Base-by-base conservation (phyloP, 2,888 invertebrate species). In the Oligia latruncula region DNA sequence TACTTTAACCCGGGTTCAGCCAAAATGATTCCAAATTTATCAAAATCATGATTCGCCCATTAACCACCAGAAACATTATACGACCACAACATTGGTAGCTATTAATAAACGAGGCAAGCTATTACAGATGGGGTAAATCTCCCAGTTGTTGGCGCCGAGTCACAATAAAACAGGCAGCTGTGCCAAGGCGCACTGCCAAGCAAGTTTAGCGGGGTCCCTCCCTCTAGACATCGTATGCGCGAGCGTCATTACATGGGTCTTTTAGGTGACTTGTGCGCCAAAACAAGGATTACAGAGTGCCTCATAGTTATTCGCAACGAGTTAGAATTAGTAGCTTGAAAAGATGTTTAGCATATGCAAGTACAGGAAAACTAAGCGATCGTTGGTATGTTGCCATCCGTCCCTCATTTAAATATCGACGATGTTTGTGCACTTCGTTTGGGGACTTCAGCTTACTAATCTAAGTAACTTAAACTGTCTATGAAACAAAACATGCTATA, bases 141-240 rank as follows among this genome's bases (percentile, higher is more conserved):
- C 92, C 85, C 90, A 88, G 91, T 92, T 92, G 93, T 93, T 95
- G 95, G 95, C 95, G 93, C 93, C 91, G 88, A 90, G 87, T 92
- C 92, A 92, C 94, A 92, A 93, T 94, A 93, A 93, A 94, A 92
- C 92, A 93, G 92, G 92, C 92, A 90, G 92, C 90, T 81, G 90
- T 93, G 95, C 95, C 95, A 95, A 95, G 94, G 93, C 93, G 91
- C 88, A 79, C 88, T 95, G 95, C 95, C 95, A 95, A 95, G 92
- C 93, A 92, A 94, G 92, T 95, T 94, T 92, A 91, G 84, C 88
- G 81, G 80, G 75, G 81, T 82, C 85, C 87, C 87, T 82, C 84
- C 81, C 88, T 85, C 83, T 84, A 88, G 88, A 85, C 83, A 77
- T 76, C 84, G 82, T 73, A 82, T 88, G 83, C 83, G 78, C 81